Evolutionary conservation across 1,140 invertebrate species (phyloP).

Genomic region (Zaprionus tsacasi): DNA sequence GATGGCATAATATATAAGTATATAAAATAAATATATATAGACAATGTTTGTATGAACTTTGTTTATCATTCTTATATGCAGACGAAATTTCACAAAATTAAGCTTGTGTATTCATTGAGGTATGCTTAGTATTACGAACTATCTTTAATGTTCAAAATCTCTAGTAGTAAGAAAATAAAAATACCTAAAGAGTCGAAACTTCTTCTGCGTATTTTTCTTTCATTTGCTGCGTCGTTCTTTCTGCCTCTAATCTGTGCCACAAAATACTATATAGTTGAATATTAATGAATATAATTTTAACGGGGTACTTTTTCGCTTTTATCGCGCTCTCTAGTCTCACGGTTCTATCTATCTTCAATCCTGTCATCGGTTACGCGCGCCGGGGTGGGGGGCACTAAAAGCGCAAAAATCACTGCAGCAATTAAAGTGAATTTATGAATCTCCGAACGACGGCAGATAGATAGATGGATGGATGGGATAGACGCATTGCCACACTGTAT

Average conservation of each 20-base stretch:
- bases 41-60: too few species aligned
- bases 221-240: constrained; percentile 19
- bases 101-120: too few species aligned
- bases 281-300: constrained; percentile 76
- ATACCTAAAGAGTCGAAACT: neutral
- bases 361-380: constrained; percentile 9
- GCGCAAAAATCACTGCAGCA: constrained; percentile 74
- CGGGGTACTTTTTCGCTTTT: constrained; percentile 66
- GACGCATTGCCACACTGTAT: constrained; percentile 34
- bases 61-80: too few species aligned
- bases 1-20: too few species aligned
- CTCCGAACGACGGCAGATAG: constrained; percentile 48
- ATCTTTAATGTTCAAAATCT: neutral
- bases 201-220: neutral
- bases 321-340: constrained; percentile 54
- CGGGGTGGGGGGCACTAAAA: constrained; percentile 46
- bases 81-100: too few species aligned
- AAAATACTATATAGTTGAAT: constrained; percentile 69
- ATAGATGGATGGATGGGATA: constrained; percentile 15
- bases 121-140: neutral
- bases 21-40: too few species aligned
- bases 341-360: constrained; percentile 30
- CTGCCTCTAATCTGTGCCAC: constrained; percentile 49
- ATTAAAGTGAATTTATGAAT: constrained; percentile 81
- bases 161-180: neutral